These are phyloP conservation scores for Halcyon senegalensis DNA, from an alignment of 2,113 vertebrate genomes.

Conservation along the genomic window DNA sequence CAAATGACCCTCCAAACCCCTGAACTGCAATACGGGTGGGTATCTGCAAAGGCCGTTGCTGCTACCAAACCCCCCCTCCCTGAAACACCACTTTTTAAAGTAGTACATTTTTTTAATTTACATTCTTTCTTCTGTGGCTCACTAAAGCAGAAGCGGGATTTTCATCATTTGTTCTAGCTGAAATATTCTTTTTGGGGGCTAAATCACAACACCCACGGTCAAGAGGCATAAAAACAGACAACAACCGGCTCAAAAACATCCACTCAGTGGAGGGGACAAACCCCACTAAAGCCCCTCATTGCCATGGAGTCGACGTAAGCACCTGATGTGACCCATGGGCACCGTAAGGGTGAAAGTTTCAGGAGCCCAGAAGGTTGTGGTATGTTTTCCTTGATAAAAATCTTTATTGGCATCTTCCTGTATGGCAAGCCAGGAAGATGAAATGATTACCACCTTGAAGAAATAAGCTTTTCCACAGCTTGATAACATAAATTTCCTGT, in stretches of 20 bases:
- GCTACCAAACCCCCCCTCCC: not conserved
- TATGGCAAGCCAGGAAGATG: not conserved
- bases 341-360: not conserved
- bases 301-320: fast-evolving
- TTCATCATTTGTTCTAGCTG: not conserved
- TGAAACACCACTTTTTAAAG: not conserved
- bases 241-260: fast-evolving
- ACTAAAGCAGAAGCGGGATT: not conserved
- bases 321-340: not conserved
- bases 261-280: fast-evolving
- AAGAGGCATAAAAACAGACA: fast-evolving
- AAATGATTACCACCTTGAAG: not conserved
- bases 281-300: not conserved
- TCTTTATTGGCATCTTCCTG: not conserved
- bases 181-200: not conserved
- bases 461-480: not conserved
- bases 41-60: not conserved
- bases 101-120: not conserved
- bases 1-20: not conserved
- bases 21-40: not conserved
- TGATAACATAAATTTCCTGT: not conserved
- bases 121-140: not conserved
- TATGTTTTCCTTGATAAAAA: not conserved
- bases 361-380: too few relatives aligned
- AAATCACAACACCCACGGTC: not conserved